These are phyloP conservation scores for Hozukius guyotensis DNA, from an alignment of 2,797 vertebrate species.

Conservation along the genomic window DNA sequence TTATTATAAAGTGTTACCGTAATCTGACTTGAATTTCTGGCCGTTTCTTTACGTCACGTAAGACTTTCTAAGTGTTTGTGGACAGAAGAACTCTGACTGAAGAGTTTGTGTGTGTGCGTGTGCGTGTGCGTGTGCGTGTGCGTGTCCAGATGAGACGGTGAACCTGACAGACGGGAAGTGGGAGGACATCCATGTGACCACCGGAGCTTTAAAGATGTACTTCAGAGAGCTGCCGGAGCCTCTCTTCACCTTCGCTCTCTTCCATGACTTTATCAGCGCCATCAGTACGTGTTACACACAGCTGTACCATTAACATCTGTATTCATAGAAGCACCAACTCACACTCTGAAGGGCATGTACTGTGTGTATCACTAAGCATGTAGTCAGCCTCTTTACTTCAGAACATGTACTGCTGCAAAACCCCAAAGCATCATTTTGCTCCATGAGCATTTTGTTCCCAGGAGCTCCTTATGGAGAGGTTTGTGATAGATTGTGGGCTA, in stretches of 20 bases:
- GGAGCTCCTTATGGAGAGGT: neutral
- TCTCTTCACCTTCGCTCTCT: slow-evolving; percentile 91
- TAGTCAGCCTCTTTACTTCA: neutral
- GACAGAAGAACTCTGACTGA: neutral
- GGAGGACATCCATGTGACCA: slow-evolving; percentile 98
- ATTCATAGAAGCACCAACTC: neutral
- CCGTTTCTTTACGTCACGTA: neutral
- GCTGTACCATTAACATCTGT: neutral
- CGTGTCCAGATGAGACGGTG: slow-evolving; percentile 91
- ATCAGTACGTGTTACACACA: slow-evolving; percentile 84
- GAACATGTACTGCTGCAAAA: too few relatives aligned
- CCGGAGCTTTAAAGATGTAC: slow-evolving; percentile 98
- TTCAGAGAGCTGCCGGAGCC: slow-evolving; percentile 97
- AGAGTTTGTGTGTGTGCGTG: neutral
- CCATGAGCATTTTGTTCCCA: neutral
- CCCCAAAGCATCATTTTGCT: neutral
- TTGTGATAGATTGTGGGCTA: neutral
- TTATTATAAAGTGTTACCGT: too few relatives aligned
- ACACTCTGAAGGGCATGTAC: neutral
- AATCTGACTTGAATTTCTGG: neutral
- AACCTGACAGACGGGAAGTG: slow-evolving; percentile 93
- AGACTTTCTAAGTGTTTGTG: neutral
- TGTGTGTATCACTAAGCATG: neutral
- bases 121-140: neutral
- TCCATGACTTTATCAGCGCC: slow-evolving; percentile 93